These are phyloP conservation scores for Taenaris catops DNA, from an alignment of 2,888 invertebrate species.

Conservation along the genomic window DNA sequence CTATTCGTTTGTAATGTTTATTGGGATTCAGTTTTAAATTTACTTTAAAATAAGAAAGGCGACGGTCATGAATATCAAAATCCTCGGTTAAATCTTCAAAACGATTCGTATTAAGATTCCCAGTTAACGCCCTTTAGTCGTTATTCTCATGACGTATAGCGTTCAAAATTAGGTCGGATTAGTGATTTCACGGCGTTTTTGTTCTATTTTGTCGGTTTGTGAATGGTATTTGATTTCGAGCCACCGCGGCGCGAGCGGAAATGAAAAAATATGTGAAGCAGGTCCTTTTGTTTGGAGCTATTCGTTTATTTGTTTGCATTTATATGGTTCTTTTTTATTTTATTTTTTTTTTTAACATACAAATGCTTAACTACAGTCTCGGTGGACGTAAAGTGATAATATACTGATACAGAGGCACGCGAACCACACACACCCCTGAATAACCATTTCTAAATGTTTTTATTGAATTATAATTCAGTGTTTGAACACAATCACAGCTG, in stretches of 20 bases:
- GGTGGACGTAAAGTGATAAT: no score
- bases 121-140: conserved; percentile 40
- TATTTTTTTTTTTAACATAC: no score
- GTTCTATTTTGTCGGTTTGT: conserved; percentile 31
- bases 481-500: no score
- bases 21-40: no score
- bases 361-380: no score
- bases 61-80: conserved; percentile 31
- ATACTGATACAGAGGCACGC: no score
- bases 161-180: conserved; percentile 63
- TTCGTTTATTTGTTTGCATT: conserved; percentile 11
- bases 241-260: conserved; percentile 31
- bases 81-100: conserved; percentile 29
- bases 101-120: conserved; percentile 42
- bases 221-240: conserved; percentile 39
- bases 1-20: no score
- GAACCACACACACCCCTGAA: no score
- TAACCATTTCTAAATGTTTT: no score
- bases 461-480: no score
- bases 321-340: no score
- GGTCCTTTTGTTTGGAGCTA: conserved; percentile 21
- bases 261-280: conserved; percentile 32
- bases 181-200: conserved; percentile 57
- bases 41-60: conserved; percentile 24
- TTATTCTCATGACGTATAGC: conserved; percentile 54